Evolutionary conservation across 2,888 invertebrate species (phyloP), one percentile per base, ranked within the genome.

Genomic region (Amaurobius ferox): DNA sequence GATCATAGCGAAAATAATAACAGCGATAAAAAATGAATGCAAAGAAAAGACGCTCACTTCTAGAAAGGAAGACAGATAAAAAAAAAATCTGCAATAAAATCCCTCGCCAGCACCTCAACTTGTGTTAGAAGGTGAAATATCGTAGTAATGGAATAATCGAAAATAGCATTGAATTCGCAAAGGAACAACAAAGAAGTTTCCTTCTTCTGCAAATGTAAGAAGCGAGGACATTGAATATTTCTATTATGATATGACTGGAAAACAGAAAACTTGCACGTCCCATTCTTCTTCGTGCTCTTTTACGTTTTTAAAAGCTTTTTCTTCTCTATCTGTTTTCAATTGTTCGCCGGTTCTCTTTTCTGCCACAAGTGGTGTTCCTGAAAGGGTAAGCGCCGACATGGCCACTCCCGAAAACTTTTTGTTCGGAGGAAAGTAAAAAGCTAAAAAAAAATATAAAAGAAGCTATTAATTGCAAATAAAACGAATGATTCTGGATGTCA

Each of bases 111-210:
- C 77, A 72, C 77, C 66, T 19, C 48, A n/a, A 67, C 55, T 83
- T 72, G 77, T 72, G 66, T 83, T 83, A 83, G 77, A 83, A 83
- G 83, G 83, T 83, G 83, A 61, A 71, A 44, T 71, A 39, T 66
- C 67, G 71, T 83, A 77, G 26, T 28, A 26, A 28, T 72, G 83
- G 77, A 83, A 72, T 30, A 66, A 77, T 64, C 77, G 77, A 77
- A 83, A 83, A 72, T 39, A 71, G 77, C 83, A 83, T 66, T 77
- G 83, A 83, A 77, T 77, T 66, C 77, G 71, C 83, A 77, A 48
- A 48, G 39, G 67, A 30, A 64, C 64, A 66, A 77, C 71, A 83
- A 83, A 77, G 72, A 55, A 26, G 71, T n/a, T 77, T 39, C 66
- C 2, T 66, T 72, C 40, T 66, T 77, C 68, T 70, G 23, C 35